Base-by-base conservation (phyloP, 2,888 invertebrate species). In the Chrysolina americana region DNA sequence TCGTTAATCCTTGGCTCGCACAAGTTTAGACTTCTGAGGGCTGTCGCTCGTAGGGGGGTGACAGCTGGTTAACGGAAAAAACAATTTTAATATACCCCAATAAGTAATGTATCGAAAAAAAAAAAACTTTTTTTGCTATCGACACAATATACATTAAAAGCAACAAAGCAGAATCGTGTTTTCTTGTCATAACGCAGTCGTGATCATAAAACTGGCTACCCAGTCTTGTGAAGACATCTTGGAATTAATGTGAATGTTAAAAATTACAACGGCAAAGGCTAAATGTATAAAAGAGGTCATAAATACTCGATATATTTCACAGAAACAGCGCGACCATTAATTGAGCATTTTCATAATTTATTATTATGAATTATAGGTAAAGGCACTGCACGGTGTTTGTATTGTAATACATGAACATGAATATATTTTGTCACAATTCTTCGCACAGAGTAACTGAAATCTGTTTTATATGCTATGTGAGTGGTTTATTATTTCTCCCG, bases 301-400 rank as follows among this genome's bases (percentile, higher is more conserved):
- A 82, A 82, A 82, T 81, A 82, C 80, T 79, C 80, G 75, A 77
- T 81, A 81, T 80, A 81, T 82, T 82, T 82, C 81, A 82, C 77
- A 79, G 81, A 80, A 81, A 82, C 75, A 71, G 79, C 80, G 79
- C 78, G 78, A 78, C 78, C 81, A 82, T 82, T 83, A 81, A 82
- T 78, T 79, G 79, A 76, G 74, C 78, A 80, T 80, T 80, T 80
- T 81, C 68, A 74, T 79, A 78, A 82, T 82, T 81, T 81, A 82
- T 81, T 78, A 70, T 75, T 76, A 74, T 76, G 73, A 79, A 73
- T 79, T 79, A 79, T 75, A 77, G 72, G 76, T 74, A 68, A 74
- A 53, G 62, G 71, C 68, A 71, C 69, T 65, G 74, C 74, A 75
- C 68, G 68, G 71, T 69, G 69, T 71, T 68, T 76, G 73, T 71